phyloP scores from a whole-genome alignment of 1,140 invertebrate species.

The Lethocerus indicus region DNA sequence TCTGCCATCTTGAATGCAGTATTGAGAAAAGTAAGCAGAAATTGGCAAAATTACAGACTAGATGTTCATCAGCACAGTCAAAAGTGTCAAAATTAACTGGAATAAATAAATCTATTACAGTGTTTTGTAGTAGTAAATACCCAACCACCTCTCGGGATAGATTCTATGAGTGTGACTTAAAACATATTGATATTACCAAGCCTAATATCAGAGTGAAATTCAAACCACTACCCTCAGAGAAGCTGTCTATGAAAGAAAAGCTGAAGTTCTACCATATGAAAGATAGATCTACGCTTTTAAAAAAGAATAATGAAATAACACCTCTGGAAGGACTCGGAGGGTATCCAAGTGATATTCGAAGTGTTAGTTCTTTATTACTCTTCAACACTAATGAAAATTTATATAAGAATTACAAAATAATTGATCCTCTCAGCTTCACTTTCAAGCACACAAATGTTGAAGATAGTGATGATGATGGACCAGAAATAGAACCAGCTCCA shows the following conservation, averaged over 20 bases:
- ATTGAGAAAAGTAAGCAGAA: constrained; percentile 46
- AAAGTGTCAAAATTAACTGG: constrained; percentile 54
- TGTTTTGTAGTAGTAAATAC: constrained; percentile 77
- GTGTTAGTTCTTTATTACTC: constrained; percentile 60
- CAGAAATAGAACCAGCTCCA: constrained; percentile 67
- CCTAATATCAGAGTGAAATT: constrained; percentile 29
- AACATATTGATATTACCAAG: constrained; percentile 26
- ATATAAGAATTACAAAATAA: constrained; percentile 37
- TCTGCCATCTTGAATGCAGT: constrained; percentile 48
- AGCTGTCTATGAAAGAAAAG: constrained; percentile 45
- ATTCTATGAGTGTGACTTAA: constrained; percentile 1
- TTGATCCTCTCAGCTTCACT: constrained; percentile 29
- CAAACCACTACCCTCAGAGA: constrained; percentile 14
- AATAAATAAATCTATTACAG: constrained; percentile 66
- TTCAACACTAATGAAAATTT: constrained; percentile 67
- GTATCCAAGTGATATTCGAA: constrained; percentile 39
- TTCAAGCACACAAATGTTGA: constrained; percentile 27
- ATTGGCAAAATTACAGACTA: constrained; percentile 32
- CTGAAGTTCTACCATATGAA: constrained; percentile 75
- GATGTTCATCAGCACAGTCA: constrained; percentile 35
- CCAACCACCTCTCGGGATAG: constrained; percentile 30
- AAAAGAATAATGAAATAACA: constrained; percentile 29
- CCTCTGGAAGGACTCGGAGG: constrained; percentile 41
- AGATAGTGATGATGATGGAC: constrained; percentile 25
- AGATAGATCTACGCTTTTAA: constrained; percentile 28